Conservation (phyloP, 2,113 vertebrate species). For the Charina bottae region DNA sequence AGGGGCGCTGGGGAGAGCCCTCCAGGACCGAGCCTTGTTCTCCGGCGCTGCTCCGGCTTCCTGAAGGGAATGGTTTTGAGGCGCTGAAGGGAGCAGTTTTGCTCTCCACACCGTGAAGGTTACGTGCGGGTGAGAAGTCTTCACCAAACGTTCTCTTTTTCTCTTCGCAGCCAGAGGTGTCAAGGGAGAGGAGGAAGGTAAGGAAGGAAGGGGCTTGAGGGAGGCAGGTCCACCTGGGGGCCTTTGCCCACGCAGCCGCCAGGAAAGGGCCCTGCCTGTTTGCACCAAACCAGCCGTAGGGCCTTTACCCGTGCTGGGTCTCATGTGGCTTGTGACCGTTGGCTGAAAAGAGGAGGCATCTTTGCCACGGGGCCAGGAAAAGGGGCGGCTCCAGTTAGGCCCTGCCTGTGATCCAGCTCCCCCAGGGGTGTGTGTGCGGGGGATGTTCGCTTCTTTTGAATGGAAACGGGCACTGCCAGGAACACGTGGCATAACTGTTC, state of each 20-base stretch:
- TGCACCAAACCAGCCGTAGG: not conserved
- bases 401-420: not conserved
- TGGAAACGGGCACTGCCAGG: not conserved
- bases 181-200: not conserved
- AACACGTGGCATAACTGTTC: not conserved
- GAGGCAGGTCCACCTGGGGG: not conserved
- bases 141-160: not conserved
- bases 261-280: not conserved
- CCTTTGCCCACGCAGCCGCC: not conserved
- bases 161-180: not conserved
- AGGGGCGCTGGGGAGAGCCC: not conserved
- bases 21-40: not conserved
- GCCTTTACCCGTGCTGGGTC: not conserved
- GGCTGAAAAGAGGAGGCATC: not conserved
- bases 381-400: not conserved
- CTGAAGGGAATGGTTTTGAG: not conserved
- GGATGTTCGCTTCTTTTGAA: not conserved
- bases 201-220: not conserved
- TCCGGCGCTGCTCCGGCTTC: not conserved
- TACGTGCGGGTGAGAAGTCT: no score
- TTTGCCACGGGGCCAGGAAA: not conserved
- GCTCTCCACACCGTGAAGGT: not conserved
- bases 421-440: not conserved
- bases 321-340: not conserved
- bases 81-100: not conserved